Evolutionary conservation across 2,888 invertebrate species (phyloP).

Genomic region (Alentia gelatinosa): DNA sequence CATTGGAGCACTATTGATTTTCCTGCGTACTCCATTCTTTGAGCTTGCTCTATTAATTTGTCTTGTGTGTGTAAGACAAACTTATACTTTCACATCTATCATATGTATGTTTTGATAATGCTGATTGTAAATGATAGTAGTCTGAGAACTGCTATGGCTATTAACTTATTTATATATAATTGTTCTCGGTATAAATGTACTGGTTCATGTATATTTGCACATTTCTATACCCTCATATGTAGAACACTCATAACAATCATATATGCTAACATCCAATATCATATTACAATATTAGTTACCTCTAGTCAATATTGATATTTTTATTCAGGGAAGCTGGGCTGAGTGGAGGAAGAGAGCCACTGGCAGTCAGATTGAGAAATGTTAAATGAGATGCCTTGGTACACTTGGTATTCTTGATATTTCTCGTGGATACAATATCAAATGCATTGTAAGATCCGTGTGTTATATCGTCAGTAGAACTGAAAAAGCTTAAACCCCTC

Average conservation of each 20-base stretch:
- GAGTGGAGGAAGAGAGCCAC: conserved; percentile 65
- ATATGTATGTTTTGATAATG: no score
- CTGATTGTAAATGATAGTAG: neutral
- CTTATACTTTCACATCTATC: no score
- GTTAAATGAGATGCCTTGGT: no score
- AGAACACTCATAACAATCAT: neutral
- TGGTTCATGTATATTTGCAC: neutral
- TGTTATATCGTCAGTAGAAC: no score
- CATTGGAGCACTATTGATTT: no score
- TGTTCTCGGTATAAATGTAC: neutral
- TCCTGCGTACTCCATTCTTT: no score
- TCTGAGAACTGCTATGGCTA: neutral
- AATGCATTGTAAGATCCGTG: no score
- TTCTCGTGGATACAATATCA: no score
- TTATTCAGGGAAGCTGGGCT: conserved; percentile 67
- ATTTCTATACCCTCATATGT: neutral
- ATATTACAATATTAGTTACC: neutral
- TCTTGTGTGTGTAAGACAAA: no score
- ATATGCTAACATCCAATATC: neutral
- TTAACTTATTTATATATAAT: neutral
- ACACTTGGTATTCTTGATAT: no score
- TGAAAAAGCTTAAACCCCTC: no score
- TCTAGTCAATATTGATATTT: neutral
- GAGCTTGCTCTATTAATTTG: no score
- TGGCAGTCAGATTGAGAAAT: neutral